Base-by-base conservation (phyloP, 2,888 invertebrate genomes). In the Drosophila rellima region DNA sequence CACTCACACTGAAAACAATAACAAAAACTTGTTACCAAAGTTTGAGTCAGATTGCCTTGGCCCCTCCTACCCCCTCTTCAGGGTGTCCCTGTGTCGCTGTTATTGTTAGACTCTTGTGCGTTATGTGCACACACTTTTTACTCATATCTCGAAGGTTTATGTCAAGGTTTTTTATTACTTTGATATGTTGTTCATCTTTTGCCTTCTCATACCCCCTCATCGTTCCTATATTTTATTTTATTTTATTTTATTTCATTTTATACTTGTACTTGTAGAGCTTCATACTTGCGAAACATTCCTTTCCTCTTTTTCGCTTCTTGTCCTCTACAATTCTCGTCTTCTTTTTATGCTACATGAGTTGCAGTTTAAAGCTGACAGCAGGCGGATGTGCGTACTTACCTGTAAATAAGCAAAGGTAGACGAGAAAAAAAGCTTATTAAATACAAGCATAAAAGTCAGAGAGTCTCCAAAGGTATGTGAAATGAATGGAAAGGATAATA, bases 101-200 rank as follows among this genome's bases (percentile, higher is more conserved):
- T 82, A 79, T 82, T 79, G 85, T 80, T 76, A 74, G 79, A 79
- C 78, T 80, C 45, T 78, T 81, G 78, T 78, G 79, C 78, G 75
- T 83, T 82, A 70, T 72, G 65, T 66, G 74, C 62, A 64, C 74
- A 74, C 64, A 79, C 68, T 80, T 81, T 81, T 81, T 76, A 64
- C 73, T 74, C 82, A 85, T 85, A 85, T 84, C 83, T 85, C 71
- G 81, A 84, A 84, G 86, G 83, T 85, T 84, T 84, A 85, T 84
- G 83, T 84, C 86, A 84, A 80, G 83, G 83, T 85, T 85, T 78
- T 77, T 78, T 77, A 77, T 74, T 76, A 77, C 74, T 63, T 74
- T 73, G 70, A 76, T 70, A 76, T 74, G 59, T 62, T 62, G 65
- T 64, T 59, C 67, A 42, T 52, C 57, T 59, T 45, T 57, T 45